A percentile compares a stretch with the other conserved stretches of the same genome.
Evolutionary conservation across 2,888 invertebrate species (phyloP).

Genomic region (Ophion obscuratus): DNA sequence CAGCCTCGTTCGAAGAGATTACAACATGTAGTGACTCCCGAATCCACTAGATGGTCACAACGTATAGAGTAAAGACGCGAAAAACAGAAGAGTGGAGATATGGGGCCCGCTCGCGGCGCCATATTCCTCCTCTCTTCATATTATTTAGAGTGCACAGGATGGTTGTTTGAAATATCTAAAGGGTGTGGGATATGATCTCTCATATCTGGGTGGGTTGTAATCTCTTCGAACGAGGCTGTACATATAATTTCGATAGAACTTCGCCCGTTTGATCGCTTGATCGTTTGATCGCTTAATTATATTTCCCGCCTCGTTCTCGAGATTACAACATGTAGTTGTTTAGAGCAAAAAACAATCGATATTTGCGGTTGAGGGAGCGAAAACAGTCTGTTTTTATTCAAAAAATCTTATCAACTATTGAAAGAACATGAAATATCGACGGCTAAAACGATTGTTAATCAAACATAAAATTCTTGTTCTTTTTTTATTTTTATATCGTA

Average conservation of each 20-base stretch:
- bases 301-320: too few relatives aligned
- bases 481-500: too few relatives aligned
- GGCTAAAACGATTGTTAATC: not conserved
- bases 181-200: conserved; percentile 1
- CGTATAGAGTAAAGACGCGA: not conserved
- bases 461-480: too few relatives aligned
- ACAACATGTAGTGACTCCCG: not conserved
- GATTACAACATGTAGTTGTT: conserved; percentile 28
- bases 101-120: not conserved
- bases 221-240: too few relatives aligned
- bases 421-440: not conserved
- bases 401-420: not conserved
- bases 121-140: not conserved
- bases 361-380: not conserved
- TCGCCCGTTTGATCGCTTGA: too few relatives aligned
- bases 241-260: too few relatives aligned
- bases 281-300: too few relatives aligned
- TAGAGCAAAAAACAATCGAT: conserved; percentile 35
- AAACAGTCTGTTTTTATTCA: not conserved
- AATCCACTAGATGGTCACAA: not conserved
- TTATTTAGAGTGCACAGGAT: not conserved
- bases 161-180: not conserved
- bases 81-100: not conserved
- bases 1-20: not conserved
- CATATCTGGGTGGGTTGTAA: conserved; percentile 9